phyloP scores from a whole-genome alignment of 2,113 vertebrate species.

The Protomyctophum bolini region DNA sequence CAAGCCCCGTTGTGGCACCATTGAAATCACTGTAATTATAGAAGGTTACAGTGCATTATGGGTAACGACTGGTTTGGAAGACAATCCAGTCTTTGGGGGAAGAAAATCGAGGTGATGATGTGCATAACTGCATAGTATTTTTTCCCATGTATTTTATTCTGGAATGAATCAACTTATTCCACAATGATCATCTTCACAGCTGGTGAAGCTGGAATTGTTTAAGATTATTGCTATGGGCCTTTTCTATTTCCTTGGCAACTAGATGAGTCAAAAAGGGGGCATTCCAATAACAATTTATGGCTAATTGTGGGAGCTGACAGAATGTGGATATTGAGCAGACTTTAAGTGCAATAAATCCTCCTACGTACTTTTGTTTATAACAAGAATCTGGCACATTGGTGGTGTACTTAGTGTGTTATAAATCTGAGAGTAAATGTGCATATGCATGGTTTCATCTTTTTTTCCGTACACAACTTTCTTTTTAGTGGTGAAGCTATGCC shows the following conservation, averaged over 20 bases:
- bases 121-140: background rate
- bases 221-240: background rate
- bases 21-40: background rate
- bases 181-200: constrained; percentile 1
- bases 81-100: background rate
- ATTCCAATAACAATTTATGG: background rate
- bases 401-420: background rate
- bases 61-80: background rate
- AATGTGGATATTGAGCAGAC: background rate
- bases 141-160: background rate
- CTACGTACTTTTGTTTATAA: too few relatives aligned
- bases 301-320: background rate
- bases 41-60: background rate
- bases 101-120: background rate
- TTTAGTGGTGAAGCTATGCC: too few relatives aligned
- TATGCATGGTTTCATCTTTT: background rate
- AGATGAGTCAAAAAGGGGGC: background rate
- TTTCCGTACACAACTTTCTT: too few relatives aligned
- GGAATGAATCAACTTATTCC: background rate
- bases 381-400: too few relatives aligned
- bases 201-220: background rate
- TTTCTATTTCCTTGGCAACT: background rate
- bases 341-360: too few relatives aligned
- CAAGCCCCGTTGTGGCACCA: background rate
- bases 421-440: background rate